A percentile compares a stretch with the other conserved stretches of the same genome.
phyloP scores from a whole-genome alignment of 2,888 invertebrate species.

The Smittia aterrima region DNA sequence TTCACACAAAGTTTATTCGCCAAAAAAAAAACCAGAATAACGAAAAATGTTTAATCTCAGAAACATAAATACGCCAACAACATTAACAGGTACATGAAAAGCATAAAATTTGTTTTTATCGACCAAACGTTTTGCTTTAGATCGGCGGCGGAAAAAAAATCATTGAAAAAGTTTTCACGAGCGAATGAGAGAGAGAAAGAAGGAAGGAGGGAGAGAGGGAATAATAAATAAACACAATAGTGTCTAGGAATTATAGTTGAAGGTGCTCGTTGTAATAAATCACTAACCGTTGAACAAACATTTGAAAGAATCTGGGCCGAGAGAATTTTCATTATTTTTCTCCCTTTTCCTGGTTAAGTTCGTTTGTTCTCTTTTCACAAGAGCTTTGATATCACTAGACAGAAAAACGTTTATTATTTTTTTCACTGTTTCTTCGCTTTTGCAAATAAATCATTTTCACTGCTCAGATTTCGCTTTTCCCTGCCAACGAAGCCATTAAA shows the following conservation, averaged over 20 bases:
- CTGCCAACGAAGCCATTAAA: slow-evolving; percentile 31
- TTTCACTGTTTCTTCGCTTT: slow-evolving; percentile 7
- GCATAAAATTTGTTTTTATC: slow-evolving; percentile 39
- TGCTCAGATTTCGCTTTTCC: slow-evolving; percentile 15
- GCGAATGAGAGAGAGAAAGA: background rate
- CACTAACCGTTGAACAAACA: slow-evolving; percentile 25
- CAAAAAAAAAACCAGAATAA: background rate
- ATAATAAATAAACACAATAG: slow-evolving; percentile 33
- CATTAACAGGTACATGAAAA: slow-evolving; percentile 40
- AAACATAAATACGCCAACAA: slow-evolving; percentile 39
- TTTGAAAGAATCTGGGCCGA: slow-evolving; percentile 22
- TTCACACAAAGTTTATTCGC: slow-evolving; percentile 16
- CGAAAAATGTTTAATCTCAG: slow-evolving; percentile 35
- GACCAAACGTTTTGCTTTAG: slow-evolving; percentile 22
- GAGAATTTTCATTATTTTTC: slow-evolving; percentile 16
- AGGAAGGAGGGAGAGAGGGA: background rate
- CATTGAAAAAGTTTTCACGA: background rate
- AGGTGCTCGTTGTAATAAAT: slow-evolving; percentile 35
- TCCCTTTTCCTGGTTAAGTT: background rate
- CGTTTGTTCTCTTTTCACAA: background rate
- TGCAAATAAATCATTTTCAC: slow-evolving; percentile 35
- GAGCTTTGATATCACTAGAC: background rate
- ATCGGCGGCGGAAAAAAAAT: slow-evolving; percentile 17
- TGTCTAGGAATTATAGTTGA: slow-evolving; percentile 35
- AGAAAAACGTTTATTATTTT: slow-evolving; percentile 16